Base-by-base conservation (phyloP, 2,797 vertebrate species). In the Eremophila alpestris region DNA sequence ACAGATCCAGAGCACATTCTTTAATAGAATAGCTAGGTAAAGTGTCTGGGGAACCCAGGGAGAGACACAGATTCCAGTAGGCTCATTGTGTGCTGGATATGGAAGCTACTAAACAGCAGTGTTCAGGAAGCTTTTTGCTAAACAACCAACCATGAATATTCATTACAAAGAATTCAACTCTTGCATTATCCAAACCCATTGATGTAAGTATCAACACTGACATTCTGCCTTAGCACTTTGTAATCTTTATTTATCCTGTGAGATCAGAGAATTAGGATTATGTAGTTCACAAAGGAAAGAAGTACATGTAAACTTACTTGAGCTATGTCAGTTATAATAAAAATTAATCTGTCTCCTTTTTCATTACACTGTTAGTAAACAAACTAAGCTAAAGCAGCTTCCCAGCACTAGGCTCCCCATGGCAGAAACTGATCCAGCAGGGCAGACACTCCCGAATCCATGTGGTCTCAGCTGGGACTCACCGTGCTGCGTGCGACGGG, bases 261-360 rank as follows among this genome's bases (percentile, higher is more conserved):
- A 91, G 54, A 84, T 93, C 83, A 84, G 55, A 91, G 84, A 86
- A 68, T 49, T 89, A 78, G 54, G 62, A 84, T 93, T 89, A 56
- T 79, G 49, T 64, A n/a, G 58, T 68, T 83, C 67, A 62, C 60
- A 71, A 90, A 78, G 41, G 32, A 68, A 87, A 65, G 32, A 82
- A 87, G 87, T 84, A 5, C 10, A 12, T 27, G 26, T 13, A 10
- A 81, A 64, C 41, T 68, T 69, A 9, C 49, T 64, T 82, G 62
- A 89, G 48, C 23, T 94, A 30, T 68, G 54, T 67, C 65, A 64
- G 34, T 48, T 88, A 38, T 34, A 56, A 59, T 9, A 75, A 68
- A 91, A 95, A 87, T 40, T 74, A 63, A 45, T 90, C 60, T 70
- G 17, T 82, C 26, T 83, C 18, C 16, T 60, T 73, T 85, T 83